Base-by-base conservation (phyloP, 2,113 vertebrate genomes). In the Microcebus lehilahytsara region DNA sequence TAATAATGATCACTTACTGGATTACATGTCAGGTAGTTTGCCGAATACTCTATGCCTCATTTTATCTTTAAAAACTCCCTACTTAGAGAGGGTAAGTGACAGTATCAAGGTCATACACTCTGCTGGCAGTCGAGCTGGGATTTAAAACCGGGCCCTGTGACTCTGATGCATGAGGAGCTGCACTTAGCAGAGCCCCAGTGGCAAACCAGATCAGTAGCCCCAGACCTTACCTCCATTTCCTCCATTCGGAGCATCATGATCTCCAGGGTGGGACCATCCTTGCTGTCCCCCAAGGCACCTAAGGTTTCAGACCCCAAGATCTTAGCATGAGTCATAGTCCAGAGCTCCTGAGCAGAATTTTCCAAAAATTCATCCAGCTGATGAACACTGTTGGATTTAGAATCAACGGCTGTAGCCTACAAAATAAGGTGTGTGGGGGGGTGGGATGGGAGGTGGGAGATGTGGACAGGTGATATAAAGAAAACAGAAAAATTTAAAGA, bases 231-330 rank as follows among this genome's bases (percentile, higher is more conserved):
- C 98, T 99, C 99, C 89, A 99, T 99, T 98, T 99, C 99, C 97
- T 99, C 99, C 99, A 99, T 99, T 96, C 99, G 99, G 93, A 98
- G 98, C 97, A 99, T 98, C 99, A 99, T 99, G 84, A 94, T 98
- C 97, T 99, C 99, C 96, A 99, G 97, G 37, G 97, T 98, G 30
- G 98, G 97, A 77, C 95, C 77, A 83, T 98, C 98, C 95, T 98
- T 96, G 74, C 96, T 4, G 37, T 96, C 17, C 86, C 98, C 98
- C 93, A 98, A 89, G 53, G 97, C 2, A 49, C 95, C 6, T 79
- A 96, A 88, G 67, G 92, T 90, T 74, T 96, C 51, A 0, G 3
- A 95, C 94, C 98, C 98, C 32, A 97, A 74, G 66, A 91, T 96
- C 93, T 97, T 87, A 60, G 83, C 94, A 67, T 96, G 96, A 87